These are phyloP conservation scores for Graphium colonna DNA, from an alignment of 2,888 invertebrate genomes.

Conservation along the genomic window DNA sequence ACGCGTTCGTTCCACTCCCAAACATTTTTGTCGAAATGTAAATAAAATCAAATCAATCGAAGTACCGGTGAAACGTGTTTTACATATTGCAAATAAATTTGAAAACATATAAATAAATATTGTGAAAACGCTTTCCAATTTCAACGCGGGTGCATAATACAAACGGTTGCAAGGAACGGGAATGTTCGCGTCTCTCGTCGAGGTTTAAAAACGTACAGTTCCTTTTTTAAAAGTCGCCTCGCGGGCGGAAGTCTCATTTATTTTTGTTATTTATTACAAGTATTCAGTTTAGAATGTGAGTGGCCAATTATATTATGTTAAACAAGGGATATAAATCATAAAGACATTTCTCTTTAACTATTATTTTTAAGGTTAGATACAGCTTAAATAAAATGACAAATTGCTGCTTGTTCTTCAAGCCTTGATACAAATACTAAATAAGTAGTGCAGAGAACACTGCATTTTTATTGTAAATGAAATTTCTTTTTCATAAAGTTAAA, in stretches of 20 bases:
- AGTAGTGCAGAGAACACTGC: too few relatives aligned
- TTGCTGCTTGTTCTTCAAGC: too few relatives aligned
- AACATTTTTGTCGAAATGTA: not conserved
- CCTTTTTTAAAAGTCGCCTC: not conserved
- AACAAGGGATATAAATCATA: too few relatives aligned
- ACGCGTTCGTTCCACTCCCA: not conserved
- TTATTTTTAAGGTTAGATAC: too few relatives aligned
- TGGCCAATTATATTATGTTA: not conserved
- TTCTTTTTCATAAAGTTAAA: too few relatives aligned
- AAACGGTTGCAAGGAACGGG: conserved; percentile 2
- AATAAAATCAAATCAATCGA: not conserved
- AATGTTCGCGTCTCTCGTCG: conserved; percentile 1
- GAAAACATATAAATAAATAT: not conserved
- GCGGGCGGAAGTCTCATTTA: not conserved
- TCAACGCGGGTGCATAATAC: not conserved
- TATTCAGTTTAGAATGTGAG: not conserved
- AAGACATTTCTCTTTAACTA: too few relatives aligned
- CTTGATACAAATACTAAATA: too few relatives aligned
- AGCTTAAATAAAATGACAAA: too few relatives aligned
- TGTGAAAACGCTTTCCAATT: not conserved
- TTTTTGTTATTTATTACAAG: conserved; percentile 1
- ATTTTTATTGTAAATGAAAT: too few relatives aligned
- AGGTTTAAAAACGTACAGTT: conserved; percentile 1
- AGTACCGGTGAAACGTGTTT: not conserved
- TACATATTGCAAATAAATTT: not conserved